Evolutionary conservation across 2,113 vertebrate species (phyloP), one percentile per base, ranked within the genome.

Genomic region (Xenus cinereus): DNA sequence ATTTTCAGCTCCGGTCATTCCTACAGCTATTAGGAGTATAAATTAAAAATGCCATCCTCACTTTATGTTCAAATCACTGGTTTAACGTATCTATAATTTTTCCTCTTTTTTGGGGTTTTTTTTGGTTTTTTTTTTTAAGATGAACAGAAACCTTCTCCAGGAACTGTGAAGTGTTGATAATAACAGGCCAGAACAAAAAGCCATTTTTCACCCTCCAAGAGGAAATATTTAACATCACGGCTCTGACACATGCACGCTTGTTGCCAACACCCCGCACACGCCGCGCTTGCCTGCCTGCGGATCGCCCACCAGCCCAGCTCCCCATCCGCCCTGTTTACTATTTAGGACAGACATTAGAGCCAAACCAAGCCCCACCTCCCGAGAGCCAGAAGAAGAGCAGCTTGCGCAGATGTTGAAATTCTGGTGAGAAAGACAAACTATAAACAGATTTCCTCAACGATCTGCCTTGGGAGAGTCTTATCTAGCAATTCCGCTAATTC

Each of bases 401-500:
- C 37, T 91, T 80, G 45, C 43, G 50, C 89, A 95, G 95, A 96
- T 94, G 93, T 94, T 91, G 71, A 93, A 89, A 91, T 90, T 90
- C 89, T 90, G 90, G 57, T 91, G 84, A 95, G 93, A 95, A 97
- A 83, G 71, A 85, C 56, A 84, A 95, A 95, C 68, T 87, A 87
- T 72, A 96, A 96, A 96, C 94, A 96, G 62, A 93, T 84, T 95
- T 95, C 77, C 81, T 94, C 64, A 97, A 97, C 78, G 60, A 95
- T 92, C 62, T 35, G 91, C 60, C 39, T 85, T 96, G 91, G 74
- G 94, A 95, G 57, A 79, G 48, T 60, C 84, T 91, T 93, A 97
- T 89, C 94, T 77, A 95, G 71, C 69, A 93, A 91, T 94, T 96
- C 78, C 11, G 1, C 62, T 82, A 94, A 96, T 95, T 96, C 93